Conservation (phyloP, 1,140 invertebrate genomes). For the Lerema accius region DNA sequence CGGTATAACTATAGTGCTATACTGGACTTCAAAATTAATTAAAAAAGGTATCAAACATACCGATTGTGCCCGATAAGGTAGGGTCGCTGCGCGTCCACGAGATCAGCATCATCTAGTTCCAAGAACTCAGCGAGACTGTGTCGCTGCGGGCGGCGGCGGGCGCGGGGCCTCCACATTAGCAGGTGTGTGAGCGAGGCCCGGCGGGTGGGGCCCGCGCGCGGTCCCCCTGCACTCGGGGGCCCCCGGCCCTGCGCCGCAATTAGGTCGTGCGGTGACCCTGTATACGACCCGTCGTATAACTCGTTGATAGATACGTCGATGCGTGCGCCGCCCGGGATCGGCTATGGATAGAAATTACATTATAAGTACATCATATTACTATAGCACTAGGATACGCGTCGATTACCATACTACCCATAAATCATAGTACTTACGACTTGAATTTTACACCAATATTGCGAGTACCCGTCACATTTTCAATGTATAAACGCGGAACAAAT, state of each 20-base stretch:
- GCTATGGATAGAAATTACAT: no score
- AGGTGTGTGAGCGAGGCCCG: slow-evolving; percentile 94
- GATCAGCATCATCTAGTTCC: slow-evolving; percentile 91
- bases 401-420: no score
- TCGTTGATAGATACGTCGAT: slow-evolving; percentile 98
- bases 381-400: no score
- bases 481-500: no score
- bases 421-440: no score
- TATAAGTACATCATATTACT: no score
- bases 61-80: slow-evolving; percentile 95
- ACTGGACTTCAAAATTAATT: no score
- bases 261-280: slow-evolving; percentile 96
- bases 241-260: slow-evolving; percentile 86
- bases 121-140: slow-evolving; percentile 92
- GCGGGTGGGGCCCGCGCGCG: slow-evolving; percentile 90
- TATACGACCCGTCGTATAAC: slow-evolving; percentile 96
- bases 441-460: no score
- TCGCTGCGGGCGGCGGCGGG: slow-evolving; percentile 85
- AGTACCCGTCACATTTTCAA: no score
- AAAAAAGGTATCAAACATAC: no score
- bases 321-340: slow-evolving; percentile 91
- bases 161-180: slow-evolving; percentile 91
- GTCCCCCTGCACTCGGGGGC: slow-evolving; percentile 87
- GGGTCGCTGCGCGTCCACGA: slow-evolving; percentile 89
- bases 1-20: no score